Conservation (phyloP, 2,113 vertebrate species). For the Balaeniceps rex region DNA sequence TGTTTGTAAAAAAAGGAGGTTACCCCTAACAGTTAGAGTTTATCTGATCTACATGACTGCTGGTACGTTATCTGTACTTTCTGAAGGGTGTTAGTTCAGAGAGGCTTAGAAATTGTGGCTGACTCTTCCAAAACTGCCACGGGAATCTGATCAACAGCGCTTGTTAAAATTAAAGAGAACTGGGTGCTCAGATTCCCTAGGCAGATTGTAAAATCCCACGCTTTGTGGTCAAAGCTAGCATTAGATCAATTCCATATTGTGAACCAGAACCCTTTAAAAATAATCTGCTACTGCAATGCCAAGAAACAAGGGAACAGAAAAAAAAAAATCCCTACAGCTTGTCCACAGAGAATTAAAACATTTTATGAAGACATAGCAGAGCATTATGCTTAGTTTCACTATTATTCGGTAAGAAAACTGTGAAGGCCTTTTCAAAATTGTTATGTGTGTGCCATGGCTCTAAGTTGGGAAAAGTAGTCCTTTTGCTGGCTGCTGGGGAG, state of each 20-base stretch:
- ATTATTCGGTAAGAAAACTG: background rate
- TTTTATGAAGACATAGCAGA: background rate
- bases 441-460: background rate
- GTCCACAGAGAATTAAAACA: background rate
- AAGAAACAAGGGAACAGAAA: background rate
- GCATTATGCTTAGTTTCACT: background rate
- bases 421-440: background rate
- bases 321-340: background rate
- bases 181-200: background rate
- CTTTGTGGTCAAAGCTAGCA: background rate
- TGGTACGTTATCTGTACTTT: background rate
- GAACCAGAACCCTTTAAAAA: background rate
- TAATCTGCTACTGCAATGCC: background rate
- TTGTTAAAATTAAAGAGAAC: background rate
- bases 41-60: constrained; percentile 25
- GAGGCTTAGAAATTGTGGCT: background rate
- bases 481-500: background rate
- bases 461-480: background rate
- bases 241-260: background rate
- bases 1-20: background rate
- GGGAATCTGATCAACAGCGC: background rate
- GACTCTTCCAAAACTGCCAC: background rate
- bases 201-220: background rate
- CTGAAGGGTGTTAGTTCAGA: background rate
- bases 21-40: background rate